These are phyloP conservation scores for Gallirallus australis DNA, from an alignment of 2,797 vertebrate genomes.

Conservation along the genomic window DNA sequence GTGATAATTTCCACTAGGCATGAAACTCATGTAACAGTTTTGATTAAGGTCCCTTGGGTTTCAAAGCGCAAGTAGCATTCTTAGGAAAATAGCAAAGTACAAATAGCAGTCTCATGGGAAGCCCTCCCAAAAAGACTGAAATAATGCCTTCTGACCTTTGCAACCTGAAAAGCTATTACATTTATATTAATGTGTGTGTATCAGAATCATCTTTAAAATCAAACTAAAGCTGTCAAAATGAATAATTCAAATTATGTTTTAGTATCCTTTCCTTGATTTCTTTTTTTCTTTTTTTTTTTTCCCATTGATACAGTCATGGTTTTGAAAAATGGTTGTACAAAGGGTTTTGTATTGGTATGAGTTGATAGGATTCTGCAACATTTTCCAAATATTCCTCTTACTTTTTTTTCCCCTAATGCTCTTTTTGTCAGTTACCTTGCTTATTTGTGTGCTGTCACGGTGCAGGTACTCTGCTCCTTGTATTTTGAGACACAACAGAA, in stretches of 20 bases:
- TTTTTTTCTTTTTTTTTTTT: not conserved
- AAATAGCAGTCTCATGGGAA: not conserved
- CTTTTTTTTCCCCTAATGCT: not conserved
- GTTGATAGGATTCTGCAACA: not conserved
- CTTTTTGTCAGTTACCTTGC: not conserved
- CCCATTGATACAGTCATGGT: not conserved
- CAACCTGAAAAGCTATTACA: not conserved
- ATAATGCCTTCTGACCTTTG: not conserved
- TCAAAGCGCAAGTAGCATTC: not conserved
- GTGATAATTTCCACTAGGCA: not conserved
- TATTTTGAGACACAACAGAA: not conserved
- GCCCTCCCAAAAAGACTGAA: not conserved
- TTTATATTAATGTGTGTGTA: not conserved
- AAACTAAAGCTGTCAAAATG: not conserved
- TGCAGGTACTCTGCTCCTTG: not conserved
- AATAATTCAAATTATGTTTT: not conserved
- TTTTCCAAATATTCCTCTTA: not conserved
- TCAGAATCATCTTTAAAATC: not conserved
- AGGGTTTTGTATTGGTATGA: not conserved
- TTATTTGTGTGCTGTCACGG: not conserved
- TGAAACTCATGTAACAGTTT: not conserved
- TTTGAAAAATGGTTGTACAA: not conserved
- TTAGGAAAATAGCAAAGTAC: not conserved
- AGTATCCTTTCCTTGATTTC: not conserved
- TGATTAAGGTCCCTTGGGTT: not conserved